Conservation (phyloP, 1,140 invertebrate genomes). For the Drosophila nasuta region DNA sequence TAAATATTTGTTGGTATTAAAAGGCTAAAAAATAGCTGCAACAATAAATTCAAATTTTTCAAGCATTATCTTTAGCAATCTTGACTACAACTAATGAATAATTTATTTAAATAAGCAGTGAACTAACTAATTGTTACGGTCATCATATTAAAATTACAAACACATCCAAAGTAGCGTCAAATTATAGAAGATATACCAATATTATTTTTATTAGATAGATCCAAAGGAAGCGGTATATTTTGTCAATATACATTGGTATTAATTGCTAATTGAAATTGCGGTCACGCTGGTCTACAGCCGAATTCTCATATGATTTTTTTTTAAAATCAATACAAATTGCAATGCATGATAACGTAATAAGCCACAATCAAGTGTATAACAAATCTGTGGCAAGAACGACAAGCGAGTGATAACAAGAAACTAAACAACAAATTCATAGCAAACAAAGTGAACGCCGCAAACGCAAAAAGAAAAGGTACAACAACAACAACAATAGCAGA, state of each 20-base stretch:
- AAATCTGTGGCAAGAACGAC: constrained; percentile 28
- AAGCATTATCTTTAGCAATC: too few relatives aligned
- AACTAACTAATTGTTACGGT: too few relatives aligned
- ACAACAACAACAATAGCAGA: constrained; percentile 53
- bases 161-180: too few relatives aligned
- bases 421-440: constrained; percentile 6
- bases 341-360: constrained; percentile 58
- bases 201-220: not conserved
- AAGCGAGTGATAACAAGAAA: constrained; percentile 33
- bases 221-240: not conserved
- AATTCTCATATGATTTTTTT: constrained; percentile 45
- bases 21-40: not conserved
- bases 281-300: constrained; percentile 21
- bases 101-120: too few relatives aligned
- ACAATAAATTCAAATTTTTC: too few relatives aligned
- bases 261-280: not conserved
- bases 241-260: not conserved
- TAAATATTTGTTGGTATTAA: not conserved
- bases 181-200: not conserved
- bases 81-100: too few relatives aligned
- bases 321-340: constrained; percentile 66
- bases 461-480: constrained; percentile 62
- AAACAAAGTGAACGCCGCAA: constrained; percentile 54
- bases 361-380: constrained; percentile 38
- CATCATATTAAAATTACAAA: too few relatives aligned